Percentiles rank a stretch among this genome's conserved stretches.
Conservation (phyloP, 2,113 vertebrate genomes). For the Sapajus apella region DNA sequence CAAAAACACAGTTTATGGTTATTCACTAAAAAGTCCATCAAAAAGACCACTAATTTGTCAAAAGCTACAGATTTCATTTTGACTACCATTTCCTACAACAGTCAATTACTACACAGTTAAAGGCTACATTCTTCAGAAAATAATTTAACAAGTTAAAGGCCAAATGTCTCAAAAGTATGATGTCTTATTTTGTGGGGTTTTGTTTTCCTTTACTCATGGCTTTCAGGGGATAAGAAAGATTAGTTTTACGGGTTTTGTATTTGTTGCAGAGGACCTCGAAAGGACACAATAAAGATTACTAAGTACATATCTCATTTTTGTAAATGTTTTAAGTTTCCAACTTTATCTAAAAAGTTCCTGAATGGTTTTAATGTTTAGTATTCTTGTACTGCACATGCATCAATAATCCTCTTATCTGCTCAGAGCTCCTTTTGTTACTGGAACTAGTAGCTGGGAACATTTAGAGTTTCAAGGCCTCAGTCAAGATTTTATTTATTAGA, state of each 20-base stretch:
- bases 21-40: not conserved
- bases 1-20: not conserved
- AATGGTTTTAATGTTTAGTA: constrained; percentile 1
- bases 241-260: not conserved
- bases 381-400: not conserved
- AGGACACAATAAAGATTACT: not conserved
- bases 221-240: not conserved
- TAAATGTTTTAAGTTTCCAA: constrained; percentile 18
- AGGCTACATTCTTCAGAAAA: not conserved
- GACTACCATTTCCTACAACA: not conserved
- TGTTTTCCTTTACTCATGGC: not conserved
- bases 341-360: constrained; percentile 13
- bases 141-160: not conserved
- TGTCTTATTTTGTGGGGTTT: not conserved
- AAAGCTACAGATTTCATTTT: not conserved
- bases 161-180: not conserved
- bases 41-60: not conserved
- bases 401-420: not conserved
- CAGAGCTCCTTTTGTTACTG: not conserved
- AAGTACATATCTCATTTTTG: not conserved
- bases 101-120: not conserved
- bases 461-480: not conserved
- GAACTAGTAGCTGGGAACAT: constrained; percentile 4
- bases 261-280: not conserved
- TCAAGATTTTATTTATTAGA: constrained; percentile 47